Conservation (phyloP, 2,797 vertebrate genomes). For the Sebastes oblongus region DNA sequence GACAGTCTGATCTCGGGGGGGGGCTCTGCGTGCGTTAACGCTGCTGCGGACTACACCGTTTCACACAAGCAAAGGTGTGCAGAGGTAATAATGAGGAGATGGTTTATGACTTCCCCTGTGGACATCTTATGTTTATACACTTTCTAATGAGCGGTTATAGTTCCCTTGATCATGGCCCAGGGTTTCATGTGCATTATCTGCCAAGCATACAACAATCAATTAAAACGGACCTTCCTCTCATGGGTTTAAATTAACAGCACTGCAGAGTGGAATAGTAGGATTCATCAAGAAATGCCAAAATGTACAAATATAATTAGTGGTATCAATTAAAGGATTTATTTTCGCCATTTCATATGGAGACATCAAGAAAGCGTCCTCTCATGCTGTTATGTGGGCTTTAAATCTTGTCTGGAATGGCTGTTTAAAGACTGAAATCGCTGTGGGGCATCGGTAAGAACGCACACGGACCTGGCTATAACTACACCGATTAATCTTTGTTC, state of each 20-base stretch:
- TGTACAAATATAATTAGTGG: background rate
- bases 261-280: background rate
- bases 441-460: background rate
- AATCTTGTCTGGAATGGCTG: background rate
- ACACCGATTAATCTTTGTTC: background rate
- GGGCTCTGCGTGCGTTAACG: slow-evolving; percentile 40
- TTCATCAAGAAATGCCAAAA: background rate
- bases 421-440: background rate
- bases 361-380: background rate
- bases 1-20: slow-evolving; percentile 44
- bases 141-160: slow-evolving; percentile 81
- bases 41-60: slow-evolving; percentile 10
- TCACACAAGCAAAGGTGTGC: slow-evolving; percentile 77
- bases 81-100: slow-evolving; percentile 65
- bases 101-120: slow-evolving; percentile 75
- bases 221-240: slow-evolving; percentile 32
- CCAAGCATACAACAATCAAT: slow-evolving; percentile 43
- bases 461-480: background rate
- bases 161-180: slow-evolving; percentile 67
- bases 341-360: background rate
- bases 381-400: background rate
- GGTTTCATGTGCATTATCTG: slow-evolving; percentile 44
- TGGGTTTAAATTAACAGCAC: slow-evolving; percentile 32
- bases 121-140: slow-evolving; percentile 76
- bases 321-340: background rate